These are phyloP conservation scores for Sanderia malayensis DNA, from an alignment of 30 jellyfish, hydroid and myxozoan genomes.

Conservation along the genomic window DNA sequence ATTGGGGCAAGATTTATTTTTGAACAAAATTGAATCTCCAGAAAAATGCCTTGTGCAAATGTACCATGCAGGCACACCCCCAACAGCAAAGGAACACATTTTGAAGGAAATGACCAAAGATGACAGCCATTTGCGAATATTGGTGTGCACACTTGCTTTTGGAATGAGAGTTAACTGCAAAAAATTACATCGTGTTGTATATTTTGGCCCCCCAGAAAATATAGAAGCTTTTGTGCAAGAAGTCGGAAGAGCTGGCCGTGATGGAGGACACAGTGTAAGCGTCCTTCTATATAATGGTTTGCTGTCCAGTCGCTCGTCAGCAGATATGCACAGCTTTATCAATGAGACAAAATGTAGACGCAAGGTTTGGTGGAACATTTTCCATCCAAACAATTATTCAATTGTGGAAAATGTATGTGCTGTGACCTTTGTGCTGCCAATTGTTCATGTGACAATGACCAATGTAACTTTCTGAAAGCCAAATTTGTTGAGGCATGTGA, in stretches of 20 bases:
- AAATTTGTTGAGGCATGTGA: too few relatives aligned
- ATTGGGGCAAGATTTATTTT: neutral
- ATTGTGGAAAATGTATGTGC: too few relatives aligned
- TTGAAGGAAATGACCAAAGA: conserved; percentile 10
- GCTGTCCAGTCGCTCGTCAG: neutral
- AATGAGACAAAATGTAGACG: neutral
- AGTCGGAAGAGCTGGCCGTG: conserved; percentile 11
- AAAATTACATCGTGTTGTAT: neutral
- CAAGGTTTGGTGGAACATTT: too few relatives aligned
- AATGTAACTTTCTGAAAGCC: too few relatives aligned
- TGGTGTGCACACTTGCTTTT: conserved; percentile 11
- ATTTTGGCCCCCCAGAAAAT: conserved; percentile 16
- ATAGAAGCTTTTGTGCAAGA: conserved; percentile 24
- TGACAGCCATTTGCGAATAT: conserved; percentile 6
- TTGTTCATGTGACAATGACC: too few relatives aligned
- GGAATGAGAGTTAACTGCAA: conserved; percentile 17
- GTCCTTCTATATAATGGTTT: neutral
- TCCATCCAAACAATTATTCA: too few relatives aligned
- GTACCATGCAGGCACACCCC: conserved; percentile 10
- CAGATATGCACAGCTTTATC: neutral
- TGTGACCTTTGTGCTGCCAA: too few relatives aligned
- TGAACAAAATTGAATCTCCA: neutral
- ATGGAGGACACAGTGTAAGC: conserved; percentile 8
- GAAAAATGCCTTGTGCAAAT: neutral
- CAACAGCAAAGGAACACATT: conserved; percentile 1